phyloP scores from a whole-genome alignment of 2,797 vertebrate genomes.

The Discoglossus pictus region DNA sequence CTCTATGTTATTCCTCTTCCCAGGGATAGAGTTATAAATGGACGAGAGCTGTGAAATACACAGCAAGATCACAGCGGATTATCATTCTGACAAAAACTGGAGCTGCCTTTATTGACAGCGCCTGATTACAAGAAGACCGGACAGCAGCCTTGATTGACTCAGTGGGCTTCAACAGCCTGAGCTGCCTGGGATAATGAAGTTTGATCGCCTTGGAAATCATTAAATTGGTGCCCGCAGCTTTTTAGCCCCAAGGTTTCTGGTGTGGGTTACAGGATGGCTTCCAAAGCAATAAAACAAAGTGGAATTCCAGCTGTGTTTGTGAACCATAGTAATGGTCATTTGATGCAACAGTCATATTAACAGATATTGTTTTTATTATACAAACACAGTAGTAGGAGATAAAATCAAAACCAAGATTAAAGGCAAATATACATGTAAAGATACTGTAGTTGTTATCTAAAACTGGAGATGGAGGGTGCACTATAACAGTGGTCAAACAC shows the following conservation, averaged over 20 bases:
- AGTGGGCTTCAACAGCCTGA: background rate
- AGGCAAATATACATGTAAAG: too few species aligned
- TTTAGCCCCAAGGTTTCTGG: background rate
- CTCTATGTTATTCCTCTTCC: too few species aligned
- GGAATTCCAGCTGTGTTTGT: background rate
- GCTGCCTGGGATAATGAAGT: conserved; percentile 23
- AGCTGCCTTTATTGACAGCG: conserved; percentile 4
- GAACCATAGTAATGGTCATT: conserved; percentile 1
- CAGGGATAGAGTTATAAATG: too few species aligned
- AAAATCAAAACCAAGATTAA: too few species aligned
- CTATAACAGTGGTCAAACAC: too few species aligned
- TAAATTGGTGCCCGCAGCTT: conserved; percentile 12
- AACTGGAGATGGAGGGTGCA: too few species aligned
- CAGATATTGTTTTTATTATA: background rate
- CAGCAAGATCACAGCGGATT: background rate
- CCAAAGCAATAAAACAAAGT: background rate
- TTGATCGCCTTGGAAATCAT: conserved; percentile 22
- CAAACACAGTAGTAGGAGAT: too few species aligned
- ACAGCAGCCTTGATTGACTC: background rate
- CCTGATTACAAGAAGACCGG: conserved; percentile 3
- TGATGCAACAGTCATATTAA: background rate
- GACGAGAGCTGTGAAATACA: background rate
- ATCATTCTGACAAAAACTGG: conserved; percentile 9
- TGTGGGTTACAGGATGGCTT: background rate
- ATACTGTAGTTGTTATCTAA: too few species aligned